Base-by-base conservation (phyloP, 2,888 invertebrate genomes). In the Cosmopolites sordidus region DNA sequence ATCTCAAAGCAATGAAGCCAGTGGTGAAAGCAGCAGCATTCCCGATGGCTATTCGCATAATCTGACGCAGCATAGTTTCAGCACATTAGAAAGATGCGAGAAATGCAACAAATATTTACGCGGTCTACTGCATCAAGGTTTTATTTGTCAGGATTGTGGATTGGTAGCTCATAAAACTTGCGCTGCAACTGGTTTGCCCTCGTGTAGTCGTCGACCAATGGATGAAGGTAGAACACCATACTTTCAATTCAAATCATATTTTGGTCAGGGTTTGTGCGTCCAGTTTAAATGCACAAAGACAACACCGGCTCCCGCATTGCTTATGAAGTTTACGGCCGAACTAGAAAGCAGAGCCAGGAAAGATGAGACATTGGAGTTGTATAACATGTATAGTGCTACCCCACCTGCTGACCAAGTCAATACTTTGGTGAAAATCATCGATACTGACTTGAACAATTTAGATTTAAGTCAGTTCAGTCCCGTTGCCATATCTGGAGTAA, bases 101-200 rank as follows among this genome's bases (percentile, higher is more conserved):
- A 82, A 85, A 71, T 88, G 88, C 73, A 81, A 83, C 71, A 83
- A 83, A 71, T 84, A 81, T 70, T 76, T 87, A 59, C 76, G 83
- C 61, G 86, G 86, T 41, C 74, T 87, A 40, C 75, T 83, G 64
- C 83, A 84, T 65, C 86, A 87, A 72, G 87, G 87, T 44, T 79
- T 83, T 56, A 78, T 84, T 59, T 87, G 87, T 69, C 79, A 83
- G 76, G 82, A 84, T 78, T 87, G 87, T 72, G 85, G 86, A 51
- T 73, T 85, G 62, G 80, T 85, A 56, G 81, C 83, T 60, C 87
- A 87, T 73, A 77, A 83, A 58, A 83, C 83, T 58, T 87, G 87
- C 71, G 79, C 82, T 42, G 80, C 82, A 38, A 81, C 81, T 52
- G 83, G 83, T 56, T 72, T 84, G 60, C 79, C 82, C 42, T 71